Evolutionary conservation across 2,888 invertebrate genomes (phyloP).

Genomic region (Aromia moschata): DNA sequence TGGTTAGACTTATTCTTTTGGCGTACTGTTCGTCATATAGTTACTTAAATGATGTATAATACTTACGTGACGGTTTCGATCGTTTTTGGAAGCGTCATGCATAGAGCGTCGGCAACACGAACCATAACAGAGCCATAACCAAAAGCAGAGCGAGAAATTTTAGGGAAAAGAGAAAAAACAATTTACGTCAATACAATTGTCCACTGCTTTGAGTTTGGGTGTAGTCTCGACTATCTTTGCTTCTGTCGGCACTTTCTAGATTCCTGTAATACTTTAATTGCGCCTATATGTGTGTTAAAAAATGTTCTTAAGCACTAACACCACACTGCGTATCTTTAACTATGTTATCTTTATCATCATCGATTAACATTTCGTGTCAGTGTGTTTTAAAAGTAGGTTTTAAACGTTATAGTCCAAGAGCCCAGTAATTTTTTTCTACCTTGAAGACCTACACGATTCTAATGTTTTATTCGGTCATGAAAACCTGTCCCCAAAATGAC

Average conservation of each 20-base stretch:
- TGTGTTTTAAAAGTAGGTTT: no score
- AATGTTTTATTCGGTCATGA: no score
- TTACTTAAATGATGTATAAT: slow-evolving; percentile 59
- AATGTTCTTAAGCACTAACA: slow-evolving; percentile 22
- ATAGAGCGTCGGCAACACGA: slow-evolving; percentile 75
- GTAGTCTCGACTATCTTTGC: slow-evolving; percentile 60
- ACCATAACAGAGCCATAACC: slow-evolving; percentile 77
- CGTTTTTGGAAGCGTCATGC: slow-evolving; percentile 77
- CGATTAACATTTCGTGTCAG: no score
- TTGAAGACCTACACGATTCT: no score
- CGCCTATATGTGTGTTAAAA: slow-evolving; percentile 27
- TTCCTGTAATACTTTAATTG: slow-evolving; percentile 31
- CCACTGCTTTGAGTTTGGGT: slow-evolving; percentile 58
- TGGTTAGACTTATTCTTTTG: background rate
- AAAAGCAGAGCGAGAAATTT: slow-evolving; percentile 83
- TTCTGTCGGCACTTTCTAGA: slow-evolving; percentile 53
- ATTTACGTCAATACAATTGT: slow-evolving; percentile 72
- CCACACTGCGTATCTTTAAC: slow-evolving; percentile 8
- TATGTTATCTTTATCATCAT: slow-evolving; percentile 8
- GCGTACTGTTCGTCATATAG: slow-evolving; percentile 26
- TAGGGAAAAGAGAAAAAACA: slow-evolving; percentile 78
- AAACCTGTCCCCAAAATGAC: no score
- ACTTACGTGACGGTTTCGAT: slow-evolving; percentile 77
- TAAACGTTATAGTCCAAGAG: no score
- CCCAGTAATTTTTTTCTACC: no score